A percentile compares a stretch with the other conserved stretches of the same genome.
Conservation (phyloP, 1,140 invertebrate species). For the Aphelinus atriplicis region DNA sequence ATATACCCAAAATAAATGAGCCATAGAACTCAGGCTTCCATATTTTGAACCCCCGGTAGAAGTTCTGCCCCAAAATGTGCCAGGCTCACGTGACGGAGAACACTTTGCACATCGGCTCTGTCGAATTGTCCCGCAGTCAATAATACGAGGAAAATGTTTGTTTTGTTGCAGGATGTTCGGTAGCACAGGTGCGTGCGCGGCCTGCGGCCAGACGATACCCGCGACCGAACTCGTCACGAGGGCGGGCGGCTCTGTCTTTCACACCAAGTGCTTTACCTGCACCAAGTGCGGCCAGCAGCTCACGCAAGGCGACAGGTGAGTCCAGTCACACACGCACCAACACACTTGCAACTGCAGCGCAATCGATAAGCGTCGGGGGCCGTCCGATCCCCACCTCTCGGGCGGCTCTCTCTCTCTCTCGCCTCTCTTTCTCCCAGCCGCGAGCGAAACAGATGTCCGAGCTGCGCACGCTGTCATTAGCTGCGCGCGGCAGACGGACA, state of each 20-base stretch:
- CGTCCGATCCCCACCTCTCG: neutral
- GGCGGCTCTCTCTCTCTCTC: neutral
- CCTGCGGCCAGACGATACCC: slow-evolving; percentile 89
- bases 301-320: slow-evolving; percentile 85
- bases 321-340: neutral
- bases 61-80: no score
- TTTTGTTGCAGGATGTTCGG: slow-evolving; percentile 84
- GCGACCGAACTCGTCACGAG: slow-evolving; percentile 92
- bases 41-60: no score
- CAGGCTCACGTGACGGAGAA: neutral
- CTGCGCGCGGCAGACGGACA: neutral
- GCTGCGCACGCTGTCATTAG: neutral
- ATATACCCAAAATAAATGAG: no score
- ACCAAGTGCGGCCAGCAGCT: slow-evolving; percentile 89
- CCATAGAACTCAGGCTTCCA: no score
- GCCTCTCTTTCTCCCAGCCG: neutral
- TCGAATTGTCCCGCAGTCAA: no score
- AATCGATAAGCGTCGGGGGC: neutral
- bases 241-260: slow-evolving; percentile 81
- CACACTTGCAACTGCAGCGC: neutral
- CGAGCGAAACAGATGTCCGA: slow-evolving; percentile 28
- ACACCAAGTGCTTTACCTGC: slow-evolving; percentile 94
- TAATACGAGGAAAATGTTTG: no score
- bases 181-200: slow-evolving; percentile 84
- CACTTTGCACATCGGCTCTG: no score